These are phyloP conservation scores for Amazona guildingii DNA, from an alignment of 2,113 vertebrate species.

Conservation along the genomic window DNA sequence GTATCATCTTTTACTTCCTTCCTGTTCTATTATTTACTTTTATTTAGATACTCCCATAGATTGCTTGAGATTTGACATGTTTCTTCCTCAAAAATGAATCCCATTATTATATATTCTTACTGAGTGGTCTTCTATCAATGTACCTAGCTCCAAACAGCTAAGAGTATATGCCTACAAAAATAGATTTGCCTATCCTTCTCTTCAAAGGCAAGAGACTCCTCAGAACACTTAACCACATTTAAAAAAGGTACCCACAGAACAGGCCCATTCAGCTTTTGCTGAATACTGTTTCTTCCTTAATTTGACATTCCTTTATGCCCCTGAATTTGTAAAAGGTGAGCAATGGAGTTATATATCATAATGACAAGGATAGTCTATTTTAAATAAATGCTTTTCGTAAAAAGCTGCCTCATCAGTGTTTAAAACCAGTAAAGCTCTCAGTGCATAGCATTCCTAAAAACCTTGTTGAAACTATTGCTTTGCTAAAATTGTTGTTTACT, in stretches of 20 bases:
- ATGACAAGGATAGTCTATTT: not conserved
- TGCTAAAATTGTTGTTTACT: not conserved
- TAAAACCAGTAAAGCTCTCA: not conserved
- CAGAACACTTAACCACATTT: not conserved
- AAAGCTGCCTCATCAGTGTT: not conserved
- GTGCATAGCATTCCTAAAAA: not conserved
- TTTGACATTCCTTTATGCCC: not conserved
- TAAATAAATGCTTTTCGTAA: not conserved
- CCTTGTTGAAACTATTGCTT: not conserved
- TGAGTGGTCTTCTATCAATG: not conserved
- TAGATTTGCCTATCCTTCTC: not conserved
- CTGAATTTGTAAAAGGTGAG: not conserved
- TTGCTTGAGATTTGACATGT: not conserved
- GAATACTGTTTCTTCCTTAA: not conserved
- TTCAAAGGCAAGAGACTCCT: not conserved
- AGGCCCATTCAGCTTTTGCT: not conserved
- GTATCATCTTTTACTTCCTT: not conserved
- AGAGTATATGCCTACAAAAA: not conserved
- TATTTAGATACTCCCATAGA: not conserved
- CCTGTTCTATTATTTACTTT: not conserved
- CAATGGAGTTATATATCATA: not conserved
- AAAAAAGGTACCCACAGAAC: not conserved
- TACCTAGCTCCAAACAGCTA: not conserved
- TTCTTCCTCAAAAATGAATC: not conserved
- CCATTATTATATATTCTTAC: not conserved